Evolutionary conservation across 2,113 vertebrate species (phyloP), one percentile per base, ranked within the genome.

Genomic region (Oreotrochilus melanogaster): DNA sequence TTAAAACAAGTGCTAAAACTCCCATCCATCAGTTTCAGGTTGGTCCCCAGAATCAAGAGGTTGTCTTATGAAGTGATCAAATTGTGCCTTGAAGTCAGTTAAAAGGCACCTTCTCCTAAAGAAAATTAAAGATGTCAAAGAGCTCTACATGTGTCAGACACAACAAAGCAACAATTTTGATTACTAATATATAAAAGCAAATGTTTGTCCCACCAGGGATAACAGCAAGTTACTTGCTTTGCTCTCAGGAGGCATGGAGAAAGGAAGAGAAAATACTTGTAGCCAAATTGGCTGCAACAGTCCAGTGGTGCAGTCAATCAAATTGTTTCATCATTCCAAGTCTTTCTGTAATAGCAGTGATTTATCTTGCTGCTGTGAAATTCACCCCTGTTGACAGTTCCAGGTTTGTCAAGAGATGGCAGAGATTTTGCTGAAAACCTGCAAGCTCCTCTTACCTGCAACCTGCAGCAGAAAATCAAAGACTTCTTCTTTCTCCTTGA

Each of bases 341-440:
- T 39, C 42, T 42, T 93, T 79, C 58, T 93, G 66, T 90, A 83
- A 72, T 67, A 78, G 60, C 86, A 56, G 53, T 78, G 91, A 81
- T 95, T 84, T 92, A 45, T 95, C 75, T 93, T 6, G 1, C 69
- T 78, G 75, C 88, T 4, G 2, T 94, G 72, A 72, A 78, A 8
- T 92, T 95, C 51, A 92, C 72, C 89, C 92, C 86, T 74, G 89
- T 80, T 86, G 92, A 69, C 94, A 93, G 92, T 89, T 91, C 65
- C 72, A 86, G 84, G 86, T 93, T 86, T 91, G 80, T 86, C 80
- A 86, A 79, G 67, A 62, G 79, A 83, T 73, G 47, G 84, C 78
- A 94, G 85, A 92, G 92, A 58, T 88, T 80, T 95, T 90, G 72
- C 56, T 86, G 82, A 92, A 86, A 96, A 78, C 67, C 78, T 62